Evolutionary conservation across 2,888 invertebrate species (phyloP).

Genomic region (Nymphalis c-album): DNA sequence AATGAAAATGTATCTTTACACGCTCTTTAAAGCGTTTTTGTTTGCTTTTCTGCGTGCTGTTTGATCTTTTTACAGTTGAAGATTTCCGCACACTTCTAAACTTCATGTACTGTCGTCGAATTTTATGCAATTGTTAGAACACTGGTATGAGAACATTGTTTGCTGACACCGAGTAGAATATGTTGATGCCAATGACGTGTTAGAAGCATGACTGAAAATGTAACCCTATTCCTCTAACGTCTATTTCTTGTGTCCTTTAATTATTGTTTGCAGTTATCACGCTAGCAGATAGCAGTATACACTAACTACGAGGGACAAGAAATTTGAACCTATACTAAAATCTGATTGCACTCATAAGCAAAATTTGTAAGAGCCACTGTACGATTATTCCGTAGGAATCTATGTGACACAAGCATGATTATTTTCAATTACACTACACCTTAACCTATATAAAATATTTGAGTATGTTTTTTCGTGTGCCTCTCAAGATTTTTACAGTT

Average conservation of each 20-base stretch:
- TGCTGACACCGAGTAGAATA: constrained; percentile 12
- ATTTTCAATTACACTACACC: constrained; percentile 22
- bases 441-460: constrained; percentile 5
- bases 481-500: constrained; percentile 21
- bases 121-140: constrained; percentile 1
- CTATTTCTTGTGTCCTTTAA: constrained; percentile 26
- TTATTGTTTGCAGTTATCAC: constrained; percentile 27
- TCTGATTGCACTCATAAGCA: constrained; percentile 20
- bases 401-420: constrained; percentile 23
- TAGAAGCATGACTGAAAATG: constrained; percentile 22
- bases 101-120: constrained; percentile 8
- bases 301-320: constrained; percentile 12
- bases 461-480: constrained; percentile 14
- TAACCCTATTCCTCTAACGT: constrained; percentile 16
- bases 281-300: constrained; percentile 16
- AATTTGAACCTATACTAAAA: constrained; percentile 15
- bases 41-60: constrained; percentile 30
- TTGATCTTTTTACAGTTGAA: constrained; percentile 26
- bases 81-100: constrained; percentile 16
- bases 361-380: constrained; percentile 19
- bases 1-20: neutral
- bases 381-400: constrained; percentile 12
- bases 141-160: constrained; percentile 12
- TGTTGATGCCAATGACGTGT: constrained; percentile 14
- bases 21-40: constrained; percentile 9